Percentiles rank a stretch among this genome's conserved stretches.
phyloP scores from a whole-genome alignment of 2,113 vertebrate genomes.

The Eleginops maclovinus region DNA sequence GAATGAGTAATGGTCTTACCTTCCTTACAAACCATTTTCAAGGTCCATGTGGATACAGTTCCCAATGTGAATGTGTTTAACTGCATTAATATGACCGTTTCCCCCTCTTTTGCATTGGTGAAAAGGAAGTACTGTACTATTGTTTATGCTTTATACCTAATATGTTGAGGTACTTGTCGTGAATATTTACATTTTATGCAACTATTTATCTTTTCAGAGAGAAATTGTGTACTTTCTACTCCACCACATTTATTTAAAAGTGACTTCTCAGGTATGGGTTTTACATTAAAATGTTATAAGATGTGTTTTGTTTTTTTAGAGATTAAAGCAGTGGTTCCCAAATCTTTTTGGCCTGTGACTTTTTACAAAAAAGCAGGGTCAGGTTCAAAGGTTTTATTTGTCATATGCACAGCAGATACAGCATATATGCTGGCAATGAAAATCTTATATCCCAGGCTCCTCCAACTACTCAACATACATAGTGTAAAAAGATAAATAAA shows the following conservation, averaged over 20 bases:
- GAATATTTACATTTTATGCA: neutral
- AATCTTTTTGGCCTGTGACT: neutral
- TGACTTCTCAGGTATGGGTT: neutral
- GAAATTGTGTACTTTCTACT: neutral
- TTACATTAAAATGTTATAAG: neutral
- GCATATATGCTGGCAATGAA: no score
- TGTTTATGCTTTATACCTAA: neutral
- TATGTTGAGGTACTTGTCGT: neutral
- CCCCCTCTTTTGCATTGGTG: neutral
- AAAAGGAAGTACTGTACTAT: neutral
- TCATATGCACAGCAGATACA: no score
- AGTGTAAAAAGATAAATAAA: no score
- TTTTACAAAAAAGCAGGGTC: neutral
- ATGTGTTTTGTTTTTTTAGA: neutral
- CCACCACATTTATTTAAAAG: neutral
- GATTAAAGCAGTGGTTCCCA: neutral
- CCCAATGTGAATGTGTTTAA: constrained; percentile 12
- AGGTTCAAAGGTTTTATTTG: no score
- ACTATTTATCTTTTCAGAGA: neutral
- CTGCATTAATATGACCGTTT: neutral
- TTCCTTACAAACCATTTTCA: neutral
- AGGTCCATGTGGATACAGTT: constrained; percentile 11
- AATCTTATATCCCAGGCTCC: no score
- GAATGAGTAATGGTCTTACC: neutral
- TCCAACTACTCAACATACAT: no score